Evolutionary conservation across 1,140 invertebrate genomes (phyloP).

Genomic region (Anthonomus grandis): DNA sequence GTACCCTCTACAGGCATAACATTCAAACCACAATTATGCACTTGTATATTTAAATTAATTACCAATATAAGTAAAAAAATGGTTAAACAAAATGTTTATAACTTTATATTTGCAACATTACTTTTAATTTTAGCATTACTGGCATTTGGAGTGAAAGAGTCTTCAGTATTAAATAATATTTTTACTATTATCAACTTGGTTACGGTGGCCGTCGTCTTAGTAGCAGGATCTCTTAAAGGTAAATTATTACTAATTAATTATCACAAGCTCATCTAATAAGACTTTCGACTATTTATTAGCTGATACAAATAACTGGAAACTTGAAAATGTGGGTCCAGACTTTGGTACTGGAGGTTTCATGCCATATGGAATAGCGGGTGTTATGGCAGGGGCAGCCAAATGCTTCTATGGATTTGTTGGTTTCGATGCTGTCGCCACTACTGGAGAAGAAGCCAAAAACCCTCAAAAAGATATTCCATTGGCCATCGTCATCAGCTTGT

Average conservation of each 20-base stretch:
- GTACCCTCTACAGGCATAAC: too few relatives aligned
- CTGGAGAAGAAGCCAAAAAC: constrained; percentile 82
- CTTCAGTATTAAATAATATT: constrained; percentile 77
- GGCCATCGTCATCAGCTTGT: constrained; percentile 77
- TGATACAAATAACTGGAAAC: constrained; percentile 63
- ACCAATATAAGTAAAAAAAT: too few relatives aligned
- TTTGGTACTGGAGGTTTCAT: constrained; percentile 75
- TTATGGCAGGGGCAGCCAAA: constrained; percentile 82
- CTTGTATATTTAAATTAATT: too few relatives aligned
- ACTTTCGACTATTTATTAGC: constrained; percentile 48
- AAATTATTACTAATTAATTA: constrained; percentile 31
- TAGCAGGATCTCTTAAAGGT: constrained; percentile 75
- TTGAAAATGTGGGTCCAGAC: constrained; percentile 50
- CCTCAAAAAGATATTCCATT: constrained; percentile 84
- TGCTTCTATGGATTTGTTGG: constrained; percentile 93
- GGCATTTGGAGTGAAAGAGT: constrained; percentile 80
- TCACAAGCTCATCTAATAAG: not conserved
- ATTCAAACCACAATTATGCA: too few relatives aligned
- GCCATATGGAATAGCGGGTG: constrained; percentile 77
- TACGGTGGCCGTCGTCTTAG: constrained; percentile 77
- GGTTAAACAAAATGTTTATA: too few relatives aligned
- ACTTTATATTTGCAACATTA: too few relatives aligned
- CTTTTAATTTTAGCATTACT: constrained; percentile 59
- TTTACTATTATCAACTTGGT: constrained; percentile 80
- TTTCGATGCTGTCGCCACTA: constrained; percentile 87